phyloP scores from a whole-genome alignment of 92 coral and sea anemone genomes.

The Pocillopora meandrina region DNA sequence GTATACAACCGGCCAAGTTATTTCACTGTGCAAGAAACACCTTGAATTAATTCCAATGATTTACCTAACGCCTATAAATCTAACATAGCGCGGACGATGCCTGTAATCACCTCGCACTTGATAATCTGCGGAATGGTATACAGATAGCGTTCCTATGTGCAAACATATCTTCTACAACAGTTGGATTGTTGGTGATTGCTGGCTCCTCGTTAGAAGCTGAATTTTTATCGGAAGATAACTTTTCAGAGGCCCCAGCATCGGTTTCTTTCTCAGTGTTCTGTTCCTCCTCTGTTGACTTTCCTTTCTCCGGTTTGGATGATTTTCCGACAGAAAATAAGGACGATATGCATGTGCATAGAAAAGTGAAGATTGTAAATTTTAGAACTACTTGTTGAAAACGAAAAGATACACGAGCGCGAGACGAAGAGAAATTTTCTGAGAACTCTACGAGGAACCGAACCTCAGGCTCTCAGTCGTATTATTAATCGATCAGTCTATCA shows the following conservation, averaged over 20 bases:
- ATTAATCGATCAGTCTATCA: no score
- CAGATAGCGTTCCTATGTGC: slow-evolving; percentile 81
- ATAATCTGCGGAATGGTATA: slow-evolving; percentile 71
- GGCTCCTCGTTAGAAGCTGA: slow-evolving; percentile 16
- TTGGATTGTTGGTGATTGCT: slow-evolving; percentile 59
- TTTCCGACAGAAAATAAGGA: background rate
- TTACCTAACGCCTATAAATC: background rate
- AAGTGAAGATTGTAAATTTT: no score
- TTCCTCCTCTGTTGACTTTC: background rate
- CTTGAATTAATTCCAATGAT: no score
- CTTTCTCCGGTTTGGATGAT: background rate
- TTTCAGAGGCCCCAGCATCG: background rate
- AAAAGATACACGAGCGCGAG: no score
- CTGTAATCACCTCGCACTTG: slow-evolving; percentile 78
- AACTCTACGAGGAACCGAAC: no score
- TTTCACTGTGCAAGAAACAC: no score
- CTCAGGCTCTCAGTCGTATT: no score
- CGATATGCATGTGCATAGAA: background rate
- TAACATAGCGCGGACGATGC: background rate
- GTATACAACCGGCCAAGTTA: no score
- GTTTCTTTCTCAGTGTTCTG: background rate
- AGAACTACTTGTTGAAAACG: no score
- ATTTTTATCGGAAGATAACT: slow-evolving; percentile 9
- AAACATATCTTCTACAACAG: slow-evolving; percentile 80
- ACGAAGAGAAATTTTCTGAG: no score